A percentile compares a stretch with the other conserved stretches of the same genome.
Conservation (phyloP, 2,797 vertebrate genomes). For the Thunnus albacares region DNA sequence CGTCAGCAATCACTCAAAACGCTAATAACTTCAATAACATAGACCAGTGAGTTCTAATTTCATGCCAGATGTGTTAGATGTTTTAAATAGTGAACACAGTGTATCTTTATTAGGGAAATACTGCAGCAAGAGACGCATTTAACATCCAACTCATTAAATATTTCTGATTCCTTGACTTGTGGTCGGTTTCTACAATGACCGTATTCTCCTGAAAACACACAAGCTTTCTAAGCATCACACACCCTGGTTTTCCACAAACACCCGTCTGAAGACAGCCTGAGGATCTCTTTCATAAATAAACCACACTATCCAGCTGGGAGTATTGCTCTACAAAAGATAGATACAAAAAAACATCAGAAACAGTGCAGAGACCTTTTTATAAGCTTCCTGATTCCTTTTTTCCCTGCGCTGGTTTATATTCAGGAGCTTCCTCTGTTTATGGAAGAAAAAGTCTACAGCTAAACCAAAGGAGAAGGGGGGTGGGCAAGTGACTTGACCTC, state of each 20-base stretch:
- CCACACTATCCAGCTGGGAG: not conserved
- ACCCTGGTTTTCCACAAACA: conserved; percentile 25
- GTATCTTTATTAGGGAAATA: conserved; percentile 2
- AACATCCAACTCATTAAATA: not conserved
- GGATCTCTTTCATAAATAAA: conserved; percentile 51
- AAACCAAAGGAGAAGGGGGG: not conserved
- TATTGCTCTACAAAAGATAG: not conserved
- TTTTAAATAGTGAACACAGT: conserved; percentile 16
- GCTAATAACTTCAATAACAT: conserved; percentile 37
- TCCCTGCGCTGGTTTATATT: conserved; percentile 62
- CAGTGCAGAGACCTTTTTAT: conserved; percentile 5
- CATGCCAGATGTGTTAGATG: conserved; percentile 35
- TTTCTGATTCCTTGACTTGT: not conserved
- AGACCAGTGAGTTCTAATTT: conserved; percentile 5
- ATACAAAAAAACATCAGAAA: not conserved
- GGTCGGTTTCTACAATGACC: conserved; percentile 4
- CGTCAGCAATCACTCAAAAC: conserved; percentile 33
- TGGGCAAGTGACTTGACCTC: conserved; percentile 38
- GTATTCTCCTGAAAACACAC: conserved; percentile 42
- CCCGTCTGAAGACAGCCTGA: conserved; percentile 4
- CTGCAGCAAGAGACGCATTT: conserved; percentile 6
- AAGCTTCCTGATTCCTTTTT: conserved; percentile 36
- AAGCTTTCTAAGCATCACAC: conserved; percentile 6
- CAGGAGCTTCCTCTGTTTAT: conserved; percentile 71
- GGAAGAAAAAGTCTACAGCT: conserved; percentile 50